Conservation (phyloP, 2,113 vertebrate genomes). For the Glaucomys volans region DNA sequence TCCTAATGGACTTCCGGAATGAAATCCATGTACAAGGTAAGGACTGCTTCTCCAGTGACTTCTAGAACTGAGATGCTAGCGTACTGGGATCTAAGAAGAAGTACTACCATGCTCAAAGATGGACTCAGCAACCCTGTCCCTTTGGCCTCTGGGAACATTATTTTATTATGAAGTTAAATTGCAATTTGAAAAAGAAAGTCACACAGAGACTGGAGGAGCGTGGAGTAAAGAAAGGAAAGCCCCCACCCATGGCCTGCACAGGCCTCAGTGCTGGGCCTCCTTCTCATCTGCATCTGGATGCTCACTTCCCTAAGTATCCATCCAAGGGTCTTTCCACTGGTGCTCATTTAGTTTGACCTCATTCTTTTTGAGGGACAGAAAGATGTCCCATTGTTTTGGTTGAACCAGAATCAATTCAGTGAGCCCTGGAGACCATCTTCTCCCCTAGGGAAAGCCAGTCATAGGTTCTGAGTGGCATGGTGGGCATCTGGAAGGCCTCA, state of each 20-base stretch:
- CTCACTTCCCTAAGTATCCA: neutral
- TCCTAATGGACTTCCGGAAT: neutral
- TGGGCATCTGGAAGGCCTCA: neutral
- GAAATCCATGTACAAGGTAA: neutral
- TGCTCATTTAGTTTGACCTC: neutral
- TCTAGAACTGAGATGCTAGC: neutral
- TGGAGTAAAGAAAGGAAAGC: neutral
- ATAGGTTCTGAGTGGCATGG: neutral
- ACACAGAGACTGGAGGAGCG: neutral
- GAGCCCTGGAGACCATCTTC: neutral
- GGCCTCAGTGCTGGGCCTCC: no score
- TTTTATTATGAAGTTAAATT: neutral
- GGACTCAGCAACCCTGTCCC: neutral
- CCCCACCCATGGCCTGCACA: accelerated
- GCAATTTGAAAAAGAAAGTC: neutral
- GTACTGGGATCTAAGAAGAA: neutral
- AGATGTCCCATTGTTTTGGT: neutral
- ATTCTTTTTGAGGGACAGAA: neutral
- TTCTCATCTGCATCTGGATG: neutral
- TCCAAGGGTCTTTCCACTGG: neutral
- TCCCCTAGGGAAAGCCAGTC: neutral
- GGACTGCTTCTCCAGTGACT: neutral
- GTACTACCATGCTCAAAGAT: neutral
- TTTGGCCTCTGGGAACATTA: neutral
- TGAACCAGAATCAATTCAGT: neutral